These are phyloP conservation scores for Octodon degus DNA, from an alignment of 2,113 vertebrate genomes.

Conservation along the genomic window DNA sequence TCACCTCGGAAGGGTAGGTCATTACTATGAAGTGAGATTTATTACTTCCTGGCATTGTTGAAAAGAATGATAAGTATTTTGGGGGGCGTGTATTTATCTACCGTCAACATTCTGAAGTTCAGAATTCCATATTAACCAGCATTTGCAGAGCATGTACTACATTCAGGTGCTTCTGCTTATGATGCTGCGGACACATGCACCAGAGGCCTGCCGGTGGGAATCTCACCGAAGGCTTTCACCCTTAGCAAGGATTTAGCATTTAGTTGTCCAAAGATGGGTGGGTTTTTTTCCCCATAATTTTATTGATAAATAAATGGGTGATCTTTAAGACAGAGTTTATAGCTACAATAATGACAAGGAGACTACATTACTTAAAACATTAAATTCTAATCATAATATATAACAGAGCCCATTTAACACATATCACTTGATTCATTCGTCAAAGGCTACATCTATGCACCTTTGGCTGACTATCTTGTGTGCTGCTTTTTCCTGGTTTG, in stretches of 20 bases:
- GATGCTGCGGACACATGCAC: neutral
- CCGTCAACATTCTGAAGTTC: neutral
- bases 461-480: neutral
- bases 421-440: neutral
- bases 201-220: neutral
- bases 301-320: too few relatives aligned
- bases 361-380: neutral
- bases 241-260: slow-evolving; percentile 18
- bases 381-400: slow-evolving; percentile 5
- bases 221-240: neutral
- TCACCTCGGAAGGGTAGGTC: neutral
- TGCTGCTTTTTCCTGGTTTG: neutral
- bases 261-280: neutral
- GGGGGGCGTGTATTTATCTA: neutral
- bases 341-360: slow-evolving; percentile 43
- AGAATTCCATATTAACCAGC: neutral
- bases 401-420: neutral
- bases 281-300: too few relatives aligned
- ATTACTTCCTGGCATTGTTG: neutral
- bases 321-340: neutral
- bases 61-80: neutral
- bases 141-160: neutral
- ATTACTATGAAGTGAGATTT: neutral
- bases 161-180: neutral
- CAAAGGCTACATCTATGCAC: neutral